A percentile compares a stretch with the other conserved stretches of the same genome.
phyloP scores from a whole-genome alignment of 30 jellyfish, hydroid and myxozoan genomes.

The Rhopilema esculentum region DNA sequence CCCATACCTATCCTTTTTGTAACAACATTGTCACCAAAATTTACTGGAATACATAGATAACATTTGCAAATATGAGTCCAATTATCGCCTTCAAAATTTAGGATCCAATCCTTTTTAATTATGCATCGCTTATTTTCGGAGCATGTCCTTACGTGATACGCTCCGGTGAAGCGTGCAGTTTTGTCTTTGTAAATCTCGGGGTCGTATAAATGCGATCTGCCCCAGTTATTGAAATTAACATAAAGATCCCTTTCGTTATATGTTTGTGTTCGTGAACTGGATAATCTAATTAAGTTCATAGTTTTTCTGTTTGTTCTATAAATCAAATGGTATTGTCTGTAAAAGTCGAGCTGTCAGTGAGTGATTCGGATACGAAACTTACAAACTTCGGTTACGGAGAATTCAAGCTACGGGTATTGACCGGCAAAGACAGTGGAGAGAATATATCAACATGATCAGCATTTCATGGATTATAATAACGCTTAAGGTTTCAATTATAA shows the following conservation, averaged over 20 bases:
- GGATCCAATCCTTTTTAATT: background rate
- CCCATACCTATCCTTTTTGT: background rate
- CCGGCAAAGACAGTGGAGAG: too few species aligned
- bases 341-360: too few species aligned
- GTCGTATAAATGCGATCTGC: background rate
- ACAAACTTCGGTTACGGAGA: too few species aligned
- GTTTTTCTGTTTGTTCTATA: background rate
- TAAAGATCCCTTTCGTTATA: background rate
- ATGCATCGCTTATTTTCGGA: constrained; percentile 34
- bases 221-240: background rate
- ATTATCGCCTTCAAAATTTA: background rate
- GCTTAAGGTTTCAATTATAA: too few species aligned
- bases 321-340: too few species aligned
- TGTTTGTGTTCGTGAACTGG: background rate
- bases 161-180: constrained; percentile 73
- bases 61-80: background rate
- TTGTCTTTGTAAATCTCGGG: background rate
- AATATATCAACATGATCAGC: too few species aligned
- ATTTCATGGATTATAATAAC: too few species aligned
- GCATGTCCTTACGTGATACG: constrained; percentile 54
- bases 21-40: background rate
- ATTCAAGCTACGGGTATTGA: too few species aligned
- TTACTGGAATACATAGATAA: background rate
- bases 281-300: background rate
- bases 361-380: too few species aligned